Conservation (phyloP, 2,888 invertebrate genomes). For the Nymphalis c-album region DNA sequence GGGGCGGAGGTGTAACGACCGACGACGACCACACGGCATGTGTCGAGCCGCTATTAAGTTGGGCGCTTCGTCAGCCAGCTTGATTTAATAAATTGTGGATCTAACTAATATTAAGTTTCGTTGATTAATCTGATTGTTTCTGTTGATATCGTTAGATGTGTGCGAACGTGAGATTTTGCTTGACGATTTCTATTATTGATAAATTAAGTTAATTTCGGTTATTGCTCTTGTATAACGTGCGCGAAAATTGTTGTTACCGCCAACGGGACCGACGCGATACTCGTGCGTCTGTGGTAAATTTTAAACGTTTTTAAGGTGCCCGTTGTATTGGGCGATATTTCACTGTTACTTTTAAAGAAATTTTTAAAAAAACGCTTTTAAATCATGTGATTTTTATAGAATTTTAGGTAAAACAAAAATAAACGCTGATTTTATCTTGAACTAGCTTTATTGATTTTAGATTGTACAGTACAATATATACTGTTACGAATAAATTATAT, state of each 20-base stretch:
- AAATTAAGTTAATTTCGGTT: background rate
- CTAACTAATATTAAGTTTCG: constrained; percentile 35
- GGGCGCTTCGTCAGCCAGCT: constrained; percentile 67
- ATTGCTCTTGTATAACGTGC: background rate
- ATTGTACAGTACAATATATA: constrained; percentile 51
- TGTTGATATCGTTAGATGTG: background rate
- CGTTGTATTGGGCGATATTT: constrained; percentile 41
- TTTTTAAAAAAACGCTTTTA: constrained; percentile 51
- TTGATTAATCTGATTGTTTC: constrained; percentile 8
- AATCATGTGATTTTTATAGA: constrained; percentile 56
- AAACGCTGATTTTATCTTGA: constrained; percentile 61
- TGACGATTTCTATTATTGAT: constrained; percentile 7
- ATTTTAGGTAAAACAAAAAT: constrained; percentile 50
- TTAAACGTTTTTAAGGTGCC: constrained; percentile 62
- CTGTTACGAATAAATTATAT: constrained; percentile 43
- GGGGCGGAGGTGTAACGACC: constrained; percentile 39
- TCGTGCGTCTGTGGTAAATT: constrained; percentile 53
- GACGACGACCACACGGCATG: constrained; percentile 39
- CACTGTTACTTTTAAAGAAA: constrained; percentile 39
- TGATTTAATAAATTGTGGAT: constrained; percentile 20
- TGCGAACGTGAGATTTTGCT: constrained; percentile 21
- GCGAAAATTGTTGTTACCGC: background rate
- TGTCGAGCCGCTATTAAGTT: constrained; percentile 75
- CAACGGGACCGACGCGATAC: constrained; percentile 7
- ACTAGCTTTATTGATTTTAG: constrained; percentile 57